These are phyloP conservation scores for Euplagia quadripunctaria DNA, from an alignment of 2,888 invertebrate genomes.

Conservation along the genomic window DNA sequence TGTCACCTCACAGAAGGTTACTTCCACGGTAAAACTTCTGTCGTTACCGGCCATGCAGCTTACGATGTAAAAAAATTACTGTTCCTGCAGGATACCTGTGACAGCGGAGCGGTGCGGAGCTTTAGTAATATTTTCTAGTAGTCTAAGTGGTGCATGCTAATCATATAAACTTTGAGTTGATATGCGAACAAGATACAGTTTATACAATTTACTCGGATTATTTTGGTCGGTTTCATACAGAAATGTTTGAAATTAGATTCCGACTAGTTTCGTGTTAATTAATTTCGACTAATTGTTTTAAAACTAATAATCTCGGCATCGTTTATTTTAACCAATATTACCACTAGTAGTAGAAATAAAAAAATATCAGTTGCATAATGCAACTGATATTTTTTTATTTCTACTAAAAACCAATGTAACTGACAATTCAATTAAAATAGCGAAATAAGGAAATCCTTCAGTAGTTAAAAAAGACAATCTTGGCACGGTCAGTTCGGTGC, in stretches of 20 bases:
- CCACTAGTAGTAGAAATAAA: too few species aligned
- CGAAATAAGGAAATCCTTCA: not conserved
- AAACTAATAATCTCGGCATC: not conserved
- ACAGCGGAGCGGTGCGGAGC: too few species aligned
- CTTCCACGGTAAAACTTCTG: too few species aligned
- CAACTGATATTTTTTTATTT: not conserved
- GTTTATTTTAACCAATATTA: not conserved
- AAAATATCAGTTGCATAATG: too few species aligned
- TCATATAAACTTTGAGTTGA: not conserved
- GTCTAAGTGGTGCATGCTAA: not conserved
- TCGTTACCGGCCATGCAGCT: too few species aligned
- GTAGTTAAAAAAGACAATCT: not conserved
- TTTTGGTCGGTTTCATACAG: not conserved
- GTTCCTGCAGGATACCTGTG: too few species aligned
- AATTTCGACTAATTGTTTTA: not conserved
- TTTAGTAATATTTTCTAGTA: not conserved
- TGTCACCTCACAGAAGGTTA: too few species aligned
- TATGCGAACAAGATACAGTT: not conserved
- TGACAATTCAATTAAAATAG: not conserved
- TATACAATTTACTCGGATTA: not conserved
- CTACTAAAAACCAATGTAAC: too few species aligned
- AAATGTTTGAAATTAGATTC: not conserved
- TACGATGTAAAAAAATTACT: too few species aligned
- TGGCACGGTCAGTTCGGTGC: too few species aligned
- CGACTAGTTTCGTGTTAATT: conserved; percentile 1